Conservation (phyloP, 2,888 invertebrate species). For the Yponomeuta plumbellus region DNA sequence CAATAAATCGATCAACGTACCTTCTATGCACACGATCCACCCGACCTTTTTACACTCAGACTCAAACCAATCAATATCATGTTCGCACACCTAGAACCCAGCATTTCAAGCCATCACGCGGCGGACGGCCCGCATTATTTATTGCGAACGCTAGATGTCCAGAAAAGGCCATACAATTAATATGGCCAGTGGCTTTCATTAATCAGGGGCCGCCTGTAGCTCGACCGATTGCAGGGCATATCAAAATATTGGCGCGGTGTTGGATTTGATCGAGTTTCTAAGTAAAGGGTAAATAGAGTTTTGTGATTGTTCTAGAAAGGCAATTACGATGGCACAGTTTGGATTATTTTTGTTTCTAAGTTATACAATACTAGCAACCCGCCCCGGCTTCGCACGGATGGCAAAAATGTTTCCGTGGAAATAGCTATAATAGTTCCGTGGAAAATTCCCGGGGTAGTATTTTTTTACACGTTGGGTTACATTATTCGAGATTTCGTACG, state of each 20-base stretch:
- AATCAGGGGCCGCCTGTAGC: conserved; percentile 15
- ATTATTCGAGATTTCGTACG: too few species aligned
- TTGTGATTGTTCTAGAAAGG: too few species aligned
- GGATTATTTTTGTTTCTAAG: too few species aligned
- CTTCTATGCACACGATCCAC: background rate
- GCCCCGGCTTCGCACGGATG: too few species aligned
- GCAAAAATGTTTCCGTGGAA: too few species aligned
- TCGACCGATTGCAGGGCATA: conserved; percentile 10
- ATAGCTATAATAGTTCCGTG: too few species aligned
- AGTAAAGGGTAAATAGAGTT: background rate
- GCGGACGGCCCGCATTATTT: conserved; percentile 5
- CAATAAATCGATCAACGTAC: background rate
- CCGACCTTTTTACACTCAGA: background rate
- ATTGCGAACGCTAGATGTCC: conserved; percentile 17
- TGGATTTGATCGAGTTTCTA: background rate
- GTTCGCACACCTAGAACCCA: background rate
- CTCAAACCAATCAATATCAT: background rate
- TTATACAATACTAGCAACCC: too few species aligned
- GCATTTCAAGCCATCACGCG: conserved; percentile 7
- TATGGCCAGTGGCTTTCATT: conserved; percentile 16
- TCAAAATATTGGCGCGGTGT: conserved; percentile 21
- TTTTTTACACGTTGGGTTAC: too few species aligned
- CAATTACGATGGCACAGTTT: background rate
- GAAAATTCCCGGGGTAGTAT: too few species aligned
- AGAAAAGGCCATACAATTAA: conserved; percentile 20